Evolutionary conservation across 2,113 vertebrate genomes (phyloP), one percentile per base, ranked within the genome.

Genomic region (Heteronetta atricapilla): DNA sequence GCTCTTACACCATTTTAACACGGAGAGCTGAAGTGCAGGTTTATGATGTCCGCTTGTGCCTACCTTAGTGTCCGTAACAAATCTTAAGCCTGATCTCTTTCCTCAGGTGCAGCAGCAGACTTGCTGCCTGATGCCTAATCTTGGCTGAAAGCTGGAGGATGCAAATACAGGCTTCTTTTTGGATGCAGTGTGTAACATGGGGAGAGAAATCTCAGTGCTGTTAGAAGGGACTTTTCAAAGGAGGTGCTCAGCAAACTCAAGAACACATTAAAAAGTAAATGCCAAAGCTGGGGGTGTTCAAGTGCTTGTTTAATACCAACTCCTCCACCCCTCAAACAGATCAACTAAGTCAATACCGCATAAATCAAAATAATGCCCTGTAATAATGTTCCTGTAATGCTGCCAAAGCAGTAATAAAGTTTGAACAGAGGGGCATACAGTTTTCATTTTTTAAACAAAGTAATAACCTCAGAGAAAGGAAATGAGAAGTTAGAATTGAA

Each of bases 371-470:
- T 34, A 80, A 73, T 16, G 64, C 59, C 66, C 46, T 58, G 34
- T 46, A 81, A 76, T 58, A 91, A 68, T 19, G 76, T 19, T 74
- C 46, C 78, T 81, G 55, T 62, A 83, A 72, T 44, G 48, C 59
- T 94, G 94, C 77, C 83, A 89, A 70, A 66, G 75, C n/a, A 68
- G 63, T 63, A 82, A 85, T 64, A 72, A 82, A 92, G 46, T 86
- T 74, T 0, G 0, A 82, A 81, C 22, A 88, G 38, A 86, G 26
- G 31, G n/a, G 25, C 69, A 88, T 42, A 31, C 5, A 79, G 53
- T 82, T 93, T 82, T 83, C 68, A 44, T 84, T 96, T 90, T 93
- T 96, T 63, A 90, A 92, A 69, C 21, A 83, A 93, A 96, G 56
- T 59, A 77, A 88, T 88, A 93, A 70, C 77, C 22, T 84, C 62